Conservation (phyloP, 2,113 vertebrate species). For the Eudyptes chrysolophus region DNA sequence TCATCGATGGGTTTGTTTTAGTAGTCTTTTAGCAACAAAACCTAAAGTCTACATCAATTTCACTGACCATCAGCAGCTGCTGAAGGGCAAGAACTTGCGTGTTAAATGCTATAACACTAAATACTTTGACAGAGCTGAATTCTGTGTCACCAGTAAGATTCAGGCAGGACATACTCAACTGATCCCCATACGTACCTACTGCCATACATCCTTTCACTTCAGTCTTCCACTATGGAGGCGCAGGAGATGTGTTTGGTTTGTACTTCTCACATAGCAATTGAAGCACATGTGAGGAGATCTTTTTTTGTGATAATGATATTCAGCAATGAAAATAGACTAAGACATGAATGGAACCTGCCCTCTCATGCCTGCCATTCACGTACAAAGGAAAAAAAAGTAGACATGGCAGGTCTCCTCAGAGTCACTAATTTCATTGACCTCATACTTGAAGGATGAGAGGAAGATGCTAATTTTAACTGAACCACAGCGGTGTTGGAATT, state of each 20-base stretch:
- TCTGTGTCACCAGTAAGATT: neutral
- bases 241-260: neutral
- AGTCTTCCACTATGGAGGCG: neutral
- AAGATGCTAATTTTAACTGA: neutral
- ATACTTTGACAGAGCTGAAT: neutral
- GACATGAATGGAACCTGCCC: neutral
- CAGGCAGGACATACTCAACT: neutral
- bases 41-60: neutral
- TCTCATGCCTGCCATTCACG: neutral
- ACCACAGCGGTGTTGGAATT: neutral
- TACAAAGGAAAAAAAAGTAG: neutral
- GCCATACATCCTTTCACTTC: neutral
- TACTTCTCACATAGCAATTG: neutral
- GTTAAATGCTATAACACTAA: neutral
- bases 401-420: neutral
- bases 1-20: neutral
- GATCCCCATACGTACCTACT: fast-evolving
- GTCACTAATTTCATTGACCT: neutral
- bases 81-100: neutral
- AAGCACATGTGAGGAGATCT: neutral
- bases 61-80: neutral
- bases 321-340: neutral
- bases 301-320: neutral
- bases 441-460: neutral
- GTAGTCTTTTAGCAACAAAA: neutral